phyloP scores from a whole-genome alignment of 2,888 invertebrate genomes.

The Apodemia hepburni region DNA sequence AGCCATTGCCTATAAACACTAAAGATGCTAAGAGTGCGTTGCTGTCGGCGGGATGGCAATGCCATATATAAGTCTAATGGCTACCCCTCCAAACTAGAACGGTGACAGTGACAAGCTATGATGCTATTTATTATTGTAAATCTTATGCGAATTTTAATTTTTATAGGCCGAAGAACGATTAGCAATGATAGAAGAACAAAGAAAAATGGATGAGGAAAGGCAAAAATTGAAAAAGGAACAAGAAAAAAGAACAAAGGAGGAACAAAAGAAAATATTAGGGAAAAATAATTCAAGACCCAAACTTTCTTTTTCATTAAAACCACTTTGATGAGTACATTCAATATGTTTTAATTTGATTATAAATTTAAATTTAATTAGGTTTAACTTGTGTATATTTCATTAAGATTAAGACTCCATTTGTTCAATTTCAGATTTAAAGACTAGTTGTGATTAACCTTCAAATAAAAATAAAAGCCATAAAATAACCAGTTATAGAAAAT shows the following conservation, averaged over 20 bases:
- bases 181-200: slow-evolving; percentile 97
- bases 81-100: too few species aligned
- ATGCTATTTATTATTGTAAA: too few species aligned
- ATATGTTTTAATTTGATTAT: slow-evolving; percentile 17
- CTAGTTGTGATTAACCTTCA: background rate
- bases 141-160: slow-evolving; percentile 22
- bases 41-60: too few species aligned
- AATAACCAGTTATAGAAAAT: background rate
- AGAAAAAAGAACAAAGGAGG: slow-evolving; percentile 94
- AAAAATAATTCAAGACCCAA: slow-evolving; percentile 98
- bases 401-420: background rate
- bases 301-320: slow-evolving; percentile 94
- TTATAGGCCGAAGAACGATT: slow-evolving; percentile 96
- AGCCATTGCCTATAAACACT: too few species aligned
- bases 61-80: too few species aligned
- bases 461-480: background rate
- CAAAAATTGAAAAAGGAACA: slow-evolving; percentile 96
- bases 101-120: too few species aligned
- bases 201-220: slow-evolving; percentile 96
- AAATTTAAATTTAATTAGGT: slow-evolving; percentile 14
- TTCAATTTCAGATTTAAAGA: slow-evolving; percentile 6
- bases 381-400: background rate
- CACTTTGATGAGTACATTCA: slow-evolving; percentile 64
- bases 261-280: slow-evolving; percentile 97
- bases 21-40: too few species aligned